These are phyloP conservation scores for Latheticus oryzae DNA, from an alignment of 2,888 invertebrate genomes.

Conservation along the genomic window DNA sequence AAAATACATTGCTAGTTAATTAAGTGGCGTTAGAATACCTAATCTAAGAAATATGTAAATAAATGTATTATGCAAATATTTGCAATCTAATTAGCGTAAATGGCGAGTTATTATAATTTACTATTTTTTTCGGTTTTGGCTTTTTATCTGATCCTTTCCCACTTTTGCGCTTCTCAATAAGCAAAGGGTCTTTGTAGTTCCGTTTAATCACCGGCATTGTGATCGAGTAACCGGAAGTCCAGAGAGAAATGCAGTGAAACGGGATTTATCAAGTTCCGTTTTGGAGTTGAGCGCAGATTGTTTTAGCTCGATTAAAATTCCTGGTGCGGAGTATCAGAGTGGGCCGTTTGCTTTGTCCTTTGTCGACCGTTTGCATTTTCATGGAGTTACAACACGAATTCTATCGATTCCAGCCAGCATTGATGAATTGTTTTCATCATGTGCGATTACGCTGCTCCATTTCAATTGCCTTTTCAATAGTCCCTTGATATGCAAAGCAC, in stretches of 20 bases:
- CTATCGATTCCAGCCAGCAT: constrained; percentile 61
- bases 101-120: too few relatives aligned
- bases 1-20: too few relatives aligned
- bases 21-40: too few relatives aligned
- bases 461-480: constrained; percentile 67
- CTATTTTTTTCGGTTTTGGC: too few relatives aligned
- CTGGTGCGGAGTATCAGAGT: constrained; percentile 60
- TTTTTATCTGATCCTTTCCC: not conserved
- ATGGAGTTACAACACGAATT: constrained; percentile 54
- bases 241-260: constrained; percentile 61
- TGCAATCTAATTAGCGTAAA: too few relatives aligned
- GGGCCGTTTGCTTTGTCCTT: constrained; percentile 55
- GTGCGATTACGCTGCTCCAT: constrained; percentile 66
- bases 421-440: constrained; percentile 68
- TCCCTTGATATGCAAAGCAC: constrained; percentile 62
- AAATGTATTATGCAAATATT: too few relatives aligned
- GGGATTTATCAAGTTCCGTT: constrained; percentile 64
- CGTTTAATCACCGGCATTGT: constrained; percentile 52
- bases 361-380: constrained; percentile 59
- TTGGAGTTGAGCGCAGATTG: constrained; percentile 63
- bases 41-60: too few relatives aligned
- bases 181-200: constrained; percentile 50
- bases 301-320: constrained; percentile 66
- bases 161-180: not conserved
- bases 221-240: constrained; percentile 56